Evolutionary conservation across 2,888 invertebrate species (phyloP).

Genomic region (Lasioglossum oenotherae): DNA sequence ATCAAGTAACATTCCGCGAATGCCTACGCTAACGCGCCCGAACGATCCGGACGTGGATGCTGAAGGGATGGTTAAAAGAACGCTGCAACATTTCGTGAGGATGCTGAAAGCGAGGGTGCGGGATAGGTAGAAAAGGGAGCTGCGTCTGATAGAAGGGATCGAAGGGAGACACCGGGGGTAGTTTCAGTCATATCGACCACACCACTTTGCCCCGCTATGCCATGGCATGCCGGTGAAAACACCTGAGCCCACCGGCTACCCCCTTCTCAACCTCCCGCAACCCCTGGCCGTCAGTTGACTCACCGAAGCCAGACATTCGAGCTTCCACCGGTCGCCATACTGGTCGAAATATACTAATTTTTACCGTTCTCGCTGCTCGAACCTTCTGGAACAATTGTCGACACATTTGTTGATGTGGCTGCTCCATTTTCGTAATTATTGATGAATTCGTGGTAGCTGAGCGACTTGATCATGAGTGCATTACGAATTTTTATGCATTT

Average conservation of each 20-base stretch:
- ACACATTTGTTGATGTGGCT: background rate
- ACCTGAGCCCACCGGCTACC: slow-evolving; percentile 72
- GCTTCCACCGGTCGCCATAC: slow-evolving; percentile 11
- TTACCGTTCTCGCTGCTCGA: slow-evolving; percentile 21
- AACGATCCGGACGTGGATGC: slow-evolving; percentile 47
- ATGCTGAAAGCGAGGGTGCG: slow-evolving; percentile 30
- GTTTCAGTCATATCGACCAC: slow-evolving; percentile 80
- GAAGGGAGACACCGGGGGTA: slow-evolving; percentile 63
- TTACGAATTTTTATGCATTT: background rate
- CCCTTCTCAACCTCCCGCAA: slow-evolving; percentile 35
- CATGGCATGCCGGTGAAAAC: slow-evolving; percentile 71
- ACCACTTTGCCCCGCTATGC: slow-evolving; percentile 76
- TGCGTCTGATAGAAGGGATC: slow-evolving; percentile 61
- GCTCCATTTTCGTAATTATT: background rate
- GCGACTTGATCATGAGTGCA: background rate
- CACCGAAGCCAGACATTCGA: slow-evolving; percentile 33
- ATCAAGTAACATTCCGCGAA: slow-evolving; percentile 78
- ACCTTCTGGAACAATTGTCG: background rate
- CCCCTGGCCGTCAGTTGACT: slow-evolving; percentile 9
- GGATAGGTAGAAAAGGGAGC: slow-evolving; percentile 60
- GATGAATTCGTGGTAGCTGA: background rate
- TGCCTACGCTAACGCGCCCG: slow-evolving; percentile 65
- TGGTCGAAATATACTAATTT: slow-evolving; percentile 59
- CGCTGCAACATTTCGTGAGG: slow-evolving; percentile 21
- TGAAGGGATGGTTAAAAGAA: slow-evolving; percentile 35